A percentile compares a stretch with the other conserved stretches of the same genome.
Conservation (phyloP, 2,113 vertebrate species). For the Dendrocopos noguchii region DNA sequence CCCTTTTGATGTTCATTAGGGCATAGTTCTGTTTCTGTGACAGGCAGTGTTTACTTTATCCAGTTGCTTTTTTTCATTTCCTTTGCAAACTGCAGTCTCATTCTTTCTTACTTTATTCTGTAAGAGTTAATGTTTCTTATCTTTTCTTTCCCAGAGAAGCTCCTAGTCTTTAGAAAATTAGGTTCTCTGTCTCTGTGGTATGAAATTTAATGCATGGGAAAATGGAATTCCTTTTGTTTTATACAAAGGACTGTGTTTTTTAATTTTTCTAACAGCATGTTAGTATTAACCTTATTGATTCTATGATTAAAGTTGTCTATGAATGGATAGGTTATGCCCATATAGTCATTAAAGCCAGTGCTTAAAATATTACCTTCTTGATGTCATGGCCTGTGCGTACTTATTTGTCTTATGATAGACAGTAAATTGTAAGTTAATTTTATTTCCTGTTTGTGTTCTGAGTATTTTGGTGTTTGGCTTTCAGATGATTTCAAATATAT, state of each 20-base stretch:
- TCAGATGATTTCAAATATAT: background rate
- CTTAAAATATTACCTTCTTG: background rate
- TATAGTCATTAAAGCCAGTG: background rate
- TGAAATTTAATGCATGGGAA: background rate
- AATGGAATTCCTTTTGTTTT: background rate
- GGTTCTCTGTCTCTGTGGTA: background rate
- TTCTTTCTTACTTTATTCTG: background rate
- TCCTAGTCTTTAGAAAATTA: background rate
- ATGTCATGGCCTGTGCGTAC: background rate
- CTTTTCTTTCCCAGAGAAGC: background rate
- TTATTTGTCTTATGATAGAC: background rate
- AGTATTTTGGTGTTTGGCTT: background rate
- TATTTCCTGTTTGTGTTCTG: background rate
- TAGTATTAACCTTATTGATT: background rate
- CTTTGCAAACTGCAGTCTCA: background rate
- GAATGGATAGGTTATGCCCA: background rate
- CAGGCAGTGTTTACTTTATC: background rate
- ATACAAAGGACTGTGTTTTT: background rate
- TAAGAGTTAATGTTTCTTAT: background rate
- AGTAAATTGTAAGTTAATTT: background rate
- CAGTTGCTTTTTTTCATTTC: background rate
- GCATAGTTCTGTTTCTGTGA: background rate
- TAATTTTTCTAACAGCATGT: background rate
- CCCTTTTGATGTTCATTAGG: constrained; percentile 1
- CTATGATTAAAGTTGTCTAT: background rate